These are phyloP conservation scores for Blomia tropicalis DNA, from an alignment of 2,888 invertebrate species.

Conservation along the genomic window DNA sequence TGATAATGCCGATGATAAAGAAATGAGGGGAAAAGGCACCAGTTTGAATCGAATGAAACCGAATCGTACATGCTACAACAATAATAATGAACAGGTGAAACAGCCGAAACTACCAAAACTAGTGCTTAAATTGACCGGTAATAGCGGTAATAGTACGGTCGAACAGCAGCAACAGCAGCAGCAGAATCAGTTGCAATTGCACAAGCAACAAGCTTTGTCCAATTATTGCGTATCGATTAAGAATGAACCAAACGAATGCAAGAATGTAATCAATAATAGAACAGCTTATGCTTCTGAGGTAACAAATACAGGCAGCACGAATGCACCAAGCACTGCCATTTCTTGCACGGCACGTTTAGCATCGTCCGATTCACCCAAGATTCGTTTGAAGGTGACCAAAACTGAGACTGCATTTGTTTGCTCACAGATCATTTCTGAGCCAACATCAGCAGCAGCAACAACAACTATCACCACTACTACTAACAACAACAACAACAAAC, in stretches of 20 bases:
- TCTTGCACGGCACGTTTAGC: background rate
- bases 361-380: background rate
- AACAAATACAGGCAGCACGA: too few relatives aligned
- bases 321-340: background rate
- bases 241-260: background rate
- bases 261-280: too few relatives aligned
- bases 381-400: background rate
- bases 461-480: background rate
- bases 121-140: background rate
- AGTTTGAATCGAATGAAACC: background rate
- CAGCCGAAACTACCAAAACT: background rate
- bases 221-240: background rate
- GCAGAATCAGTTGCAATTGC: background rate
- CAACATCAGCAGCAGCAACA: background rate
- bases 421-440: background rate
- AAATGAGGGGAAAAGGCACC: too few relatives aligned
- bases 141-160: too few relatives aligned
- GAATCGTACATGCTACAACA: background rate
- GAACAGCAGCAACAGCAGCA: conserved; percentile 6
- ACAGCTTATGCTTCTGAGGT: too few relatives aligned
- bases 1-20: background rate
- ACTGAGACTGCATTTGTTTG: conserved; percentile 3
- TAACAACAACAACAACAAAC: background rate
- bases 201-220: conserved; percentile 2
- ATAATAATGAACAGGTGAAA: background rate